Evolutionary conservation across 2,888 invertebrate genomes (phyloP).

Genomic region (Luffia ferchaultella): DNA sequence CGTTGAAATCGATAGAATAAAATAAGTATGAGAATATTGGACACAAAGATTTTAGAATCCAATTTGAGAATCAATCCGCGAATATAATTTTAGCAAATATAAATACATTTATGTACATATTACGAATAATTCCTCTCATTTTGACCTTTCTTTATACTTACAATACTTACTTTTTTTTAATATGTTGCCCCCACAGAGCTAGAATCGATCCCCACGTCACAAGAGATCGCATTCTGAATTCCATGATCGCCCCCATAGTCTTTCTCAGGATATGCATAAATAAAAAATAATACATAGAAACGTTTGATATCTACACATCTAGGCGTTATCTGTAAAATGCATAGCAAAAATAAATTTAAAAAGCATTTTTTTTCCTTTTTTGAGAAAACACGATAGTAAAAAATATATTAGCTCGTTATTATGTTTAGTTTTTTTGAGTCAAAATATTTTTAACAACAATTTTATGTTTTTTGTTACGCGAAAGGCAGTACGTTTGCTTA

Average conservation of each 20-base stretch:
- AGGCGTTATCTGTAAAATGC: constrained; percentile 23
- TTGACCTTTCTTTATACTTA: constrained; percentile 61
- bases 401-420: constrained; percentile 30
- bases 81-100: too few relatives aligned
- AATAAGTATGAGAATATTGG: too few relatives aligned
- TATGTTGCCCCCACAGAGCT: constrained; percentile 28
- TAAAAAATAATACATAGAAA: not conserved
- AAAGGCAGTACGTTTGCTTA: too few relatives aligned
- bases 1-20: too few relatives aligned
- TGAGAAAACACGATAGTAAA: constrained; percentile 38
- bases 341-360: constrained; percentile 49
- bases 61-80: too few relatives aligned
- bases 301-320: not conserved
- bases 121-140: constrained; percentile 61
- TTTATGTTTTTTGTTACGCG: not conserved
- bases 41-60: too few relatives aligned
- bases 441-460: not conserved
- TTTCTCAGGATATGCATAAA: too few relatives aligned
- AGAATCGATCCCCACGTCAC: too few relatives aligned
- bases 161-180: constrained; percentile 30
- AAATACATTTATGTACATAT: constrained; percentile 51
- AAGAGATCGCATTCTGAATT: too few relatives aligned
- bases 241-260: too few relatives aligned
- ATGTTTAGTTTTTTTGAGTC: not conserved
- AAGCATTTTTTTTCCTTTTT: constrained; percentile 14